Conservation (phyloP, 2,888 invertebrate species). For the Cantharis rustica region DNA sequence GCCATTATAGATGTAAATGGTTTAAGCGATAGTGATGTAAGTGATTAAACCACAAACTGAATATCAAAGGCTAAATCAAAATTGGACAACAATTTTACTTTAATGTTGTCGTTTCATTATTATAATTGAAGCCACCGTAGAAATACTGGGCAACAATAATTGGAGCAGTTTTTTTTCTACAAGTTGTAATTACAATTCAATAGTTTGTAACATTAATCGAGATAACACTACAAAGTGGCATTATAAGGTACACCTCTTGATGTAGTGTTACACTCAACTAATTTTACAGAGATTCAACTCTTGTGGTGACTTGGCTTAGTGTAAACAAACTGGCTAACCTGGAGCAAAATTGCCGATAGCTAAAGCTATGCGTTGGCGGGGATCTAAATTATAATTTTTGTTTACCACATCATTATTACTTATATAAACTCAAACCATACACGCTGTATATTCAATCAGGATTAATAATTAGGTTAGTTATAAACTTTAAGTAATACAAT, state of each 20-base stretch:
- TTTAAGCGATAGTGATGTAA: neutral
- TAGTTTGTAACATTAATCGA: neutral
- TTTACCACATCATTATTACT: neutral
- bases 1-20: neutral
- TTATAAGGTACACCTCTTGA: neutral
- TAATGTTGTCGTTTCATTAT: neutral
- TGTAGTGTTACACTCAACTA: neutral
- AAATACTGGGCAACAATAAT: neutral
- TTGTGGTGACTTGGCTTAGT: neutral
- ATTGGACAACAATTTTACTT: neutral
- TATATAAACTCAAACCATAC: neutral
- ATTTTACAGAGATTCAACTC: neutral
- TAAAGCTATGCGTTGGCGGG: neutral
- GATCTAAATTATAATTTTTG: neutral
- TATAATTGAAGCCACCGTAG: neutral
- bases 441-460: neutral
- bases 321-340: neutral
- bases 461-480: neutral
- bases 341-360: neutral
- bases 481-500: neutral
- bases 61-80: neutral
- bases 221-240: neutral
- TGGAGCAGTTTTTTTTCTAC: neutral
- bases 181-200: neutral
- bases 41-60: neutral